phyloP scores from a whole-genome alignment of 2,113 vertebrate species.

The Colius striatus region DNA sequence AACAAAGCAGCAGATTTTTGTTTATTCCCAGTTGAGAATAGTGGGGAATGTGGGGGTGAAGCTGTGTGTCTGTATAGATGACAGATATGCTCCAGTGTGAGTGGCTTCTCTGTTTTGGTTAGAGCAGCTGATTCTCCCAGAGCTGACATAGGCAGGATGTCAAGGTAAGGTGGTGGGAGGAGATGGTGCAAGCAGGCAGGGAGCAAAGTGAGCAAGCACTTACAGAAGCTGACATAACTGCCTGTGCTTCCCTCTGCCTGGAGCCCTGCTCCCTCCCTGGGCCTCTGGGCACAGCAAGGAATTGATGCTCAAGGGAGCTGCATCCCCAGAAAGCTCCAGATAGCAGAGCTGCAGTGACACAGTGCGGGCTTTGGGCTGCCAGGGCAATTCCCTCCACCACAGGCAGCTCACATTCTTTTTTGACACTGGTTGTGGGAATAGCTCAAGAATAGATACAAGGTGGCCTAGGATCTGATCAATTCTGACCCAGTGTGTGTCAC shows the following conservation, averaged over 20 bases:
- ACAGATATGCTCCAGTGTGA: not conserved
- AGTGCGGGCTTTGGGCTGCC: not conserved
- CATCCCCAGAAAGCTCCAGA: too few species aligned
- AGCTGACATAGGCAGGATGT: not conserved
- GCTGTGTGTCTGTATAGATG: not conserved
- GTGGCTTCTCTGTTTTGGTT: not conserved
- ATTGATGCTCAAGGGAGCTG: not conserved
- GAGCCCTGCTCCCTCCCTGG: not conserved
- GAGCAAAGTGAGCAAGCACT: fast-evolving
- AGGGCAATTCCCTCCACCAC: not conserved
- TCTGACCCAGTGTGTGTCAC: not conserved
- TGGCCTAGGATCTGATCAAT: not conserved
- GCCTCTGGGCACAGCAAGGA: not conserved
- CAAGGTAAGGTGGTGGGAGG: not conserved
- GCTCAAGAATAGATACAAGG: not conserved
- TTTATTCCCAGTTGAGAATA: not conserved
- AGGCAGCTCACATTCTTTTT: not conserved
- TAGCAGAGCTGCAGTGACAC: not conserved
- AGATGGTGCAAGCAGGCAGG: not conserved
- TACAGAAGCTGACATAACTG: not conserved
- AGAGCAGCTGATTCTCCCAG: not conserved
- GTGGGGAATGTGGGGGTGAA: not conserved
- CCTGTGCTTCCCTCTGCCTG: not conserved
- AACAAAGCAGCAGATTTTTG: not conserved
- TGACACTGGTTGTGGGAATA: not conserved